These are phyloP conservation scores for Phaenicophaeus curvirostris DNA, from an alignment of 2,797 vertebrate genomes.

Conservation along the genomic window DNA sequence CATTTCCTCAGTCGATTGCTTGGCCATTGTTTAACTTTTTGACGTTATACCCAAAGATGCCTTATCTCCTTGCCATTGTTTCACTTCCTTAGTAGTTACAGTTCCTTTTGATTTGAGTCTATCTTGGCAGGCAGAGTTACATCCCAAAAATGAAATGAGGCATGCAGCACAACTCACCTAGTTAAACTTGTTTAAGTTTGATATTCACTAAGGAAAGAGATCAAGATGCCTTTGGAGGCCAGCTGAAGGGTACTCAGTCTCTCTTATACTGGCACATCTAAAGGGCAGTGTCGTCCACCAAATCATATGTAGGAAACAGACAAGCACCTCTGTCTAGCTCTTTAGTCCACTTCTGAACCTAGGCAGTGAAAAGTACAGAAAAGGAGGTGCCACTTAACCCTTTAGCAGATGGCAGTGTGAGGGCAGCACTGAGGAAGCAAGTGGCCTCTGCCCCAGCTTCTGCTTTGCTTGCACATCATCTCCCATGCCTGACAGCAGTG, in stretches of 20 bases:
- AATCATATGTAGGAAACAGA: not conserved
- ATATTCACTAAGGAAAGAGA: not conserved
- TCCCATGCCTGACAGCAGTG: accelerated
- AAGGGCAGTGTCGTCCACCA: not conserved
- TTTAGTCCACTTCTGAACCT: not conserved
- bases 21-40: constrained; percentile 18
- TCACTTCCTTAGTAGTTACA: constrained; percentile 16
- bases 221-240: not conserved
- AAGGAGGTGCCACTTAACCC: not conserved
- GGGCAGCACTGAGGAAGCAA: not conserved
- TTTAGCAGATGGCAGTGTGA: not conserved
- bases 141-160: not conserved
- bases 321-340: not conserved
- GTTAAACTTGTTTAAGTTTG: not conserved
- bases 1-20: not conserved
- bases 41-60: not conserved
- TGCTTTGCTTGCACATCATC: not conserved
- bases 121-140: not conserved
- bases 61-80: constrained; percentile 47
- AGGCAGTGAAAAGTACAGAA: not conserved
- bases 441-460: not conserved
- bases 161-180: not conserved
- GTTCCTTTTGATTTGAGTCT: not conserved
- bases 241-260: not conserved
- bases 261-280: not conserved